Evolutionary conservation across 2,113 vertebrate genomes (phyloP).

Genomic region (Ailurus styani): DNA sequence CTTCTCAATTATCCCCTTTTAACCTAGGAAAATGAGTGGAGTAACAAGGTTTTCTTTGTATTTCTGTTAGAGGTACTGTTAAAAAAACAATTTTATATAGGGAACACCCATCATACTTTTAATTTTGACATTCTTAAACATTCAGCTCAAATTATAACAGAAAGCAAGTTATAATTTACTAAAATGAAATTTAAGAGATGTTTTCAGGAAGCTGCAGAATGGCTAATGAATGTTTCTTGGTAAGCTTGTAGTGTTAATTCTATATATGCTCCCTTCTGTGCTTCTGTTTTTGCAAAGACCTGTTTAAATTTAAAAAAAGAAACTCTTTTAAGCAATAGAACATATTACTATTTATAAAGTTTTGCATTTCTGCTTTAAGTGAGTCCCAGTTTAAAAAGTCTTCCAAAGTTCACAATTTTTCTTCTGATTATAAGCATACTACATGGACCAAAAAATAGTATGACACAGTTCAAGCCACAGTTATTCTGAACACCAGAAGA

Average conservation of each 20-base stretch:
- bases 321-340: not conserved
- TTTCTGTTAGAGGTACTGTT: not conserved
- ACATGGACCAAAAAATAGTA: not conserved
- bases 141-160: not conserved
- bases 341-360: not conserved
- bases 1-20: not conserved
- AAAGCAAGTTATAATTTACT: not conserved
- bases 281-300: slow-evolving; percentile 91
- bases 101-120: slow-evolving; percentile 1
- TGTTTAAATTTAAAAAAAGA: slow-evolving; percentile 64
- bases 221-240: slow-evolving; percentile 78
- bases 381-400: not conserved
- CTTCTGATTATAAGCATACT: not conserved
- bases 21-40: not conserved
- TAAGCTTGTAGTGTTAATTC: slow-evolving; percentile 91
- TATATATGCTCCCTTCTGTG: slow-evolving; percentile 89
- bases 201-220: slow-evolving; percentile 79
- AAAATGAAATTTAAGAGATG: slow-evolving; percentile 16
- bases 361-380: not conserved
- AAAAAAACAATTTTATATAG: not conserved
- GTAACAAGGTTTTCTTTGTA: not conserved
- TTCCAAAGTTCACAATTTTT: not conserved
- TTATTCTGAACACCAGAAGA: not conserved
- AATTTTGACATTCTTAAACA: slow-evolving; percentile 11
- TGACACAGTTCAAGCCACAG: not conserved